phyloP scores from a whole-genome alignment of 92 coral and sea anemone genomes.

The Chrysogorgia sp. region DNA sequence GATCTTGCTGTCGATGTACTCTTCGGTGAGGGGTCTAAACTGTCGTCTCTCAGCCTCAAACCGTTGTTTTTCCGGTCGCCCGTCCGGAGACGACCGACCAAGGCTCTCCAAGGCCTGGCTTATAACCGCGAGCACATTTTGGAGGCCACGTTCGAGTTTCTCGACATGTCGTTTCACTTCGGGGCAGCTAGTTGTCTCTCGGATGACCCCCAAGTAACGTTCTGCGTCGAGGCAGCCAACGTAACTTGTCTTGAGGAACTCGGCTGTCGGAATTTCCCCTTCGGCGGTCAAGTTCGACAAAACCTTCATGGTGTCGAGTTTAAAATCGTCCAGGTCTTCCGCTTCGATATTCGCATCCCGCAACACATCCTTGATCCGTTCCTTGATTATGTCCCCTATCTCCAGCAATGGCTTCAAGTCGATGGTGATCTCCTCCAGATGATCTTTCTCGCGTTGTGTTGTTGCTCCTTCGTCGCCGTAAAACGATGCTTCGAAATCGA shows the following conservation, averaged over 20 bases:
- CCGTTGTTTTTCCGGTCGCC: background rate
- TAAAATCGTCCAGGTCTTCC: background rate
- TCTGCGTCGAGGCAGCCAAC: background rate
- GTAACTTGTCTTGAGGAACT: background rate
- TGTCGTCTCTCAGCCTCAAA: background rate
- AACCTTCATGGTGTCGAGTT: background rate
- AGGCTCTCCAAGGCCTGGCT: constrained; percentile 3
- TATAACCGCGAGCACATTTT: constrained; percentile 1
- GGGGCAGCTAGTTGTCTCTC: background rate
- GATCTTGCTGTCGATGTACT: constrained; percentile 7
- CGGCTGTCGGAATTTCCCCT: background rate
- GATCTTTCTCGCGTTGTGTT: background rate
- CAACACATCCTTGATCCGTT: background rate
- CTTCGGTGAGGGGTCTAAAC: background rate
- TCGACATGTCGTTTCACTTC: background rate
- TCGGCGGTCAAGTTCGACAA: background rate
- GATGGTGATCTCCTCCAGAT: background rate
- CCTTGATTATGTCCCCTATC: background rate
- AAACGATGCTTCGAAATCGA: background rate
- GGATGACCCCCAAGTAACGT: background rate
- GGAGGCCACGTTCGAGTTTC: background rate
- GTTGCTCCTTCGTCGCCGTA: background rate
- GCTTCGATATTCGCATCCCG: background rate
- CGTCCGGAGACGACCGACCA: constrained; percentile 13
- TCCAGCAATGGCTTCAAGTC: background rate